These are phyloP conservation scores for Arctocebus calabarensis DNA, from an alignment of 2,797 vertebrate species.

Conservation along the genomic window DNA sequence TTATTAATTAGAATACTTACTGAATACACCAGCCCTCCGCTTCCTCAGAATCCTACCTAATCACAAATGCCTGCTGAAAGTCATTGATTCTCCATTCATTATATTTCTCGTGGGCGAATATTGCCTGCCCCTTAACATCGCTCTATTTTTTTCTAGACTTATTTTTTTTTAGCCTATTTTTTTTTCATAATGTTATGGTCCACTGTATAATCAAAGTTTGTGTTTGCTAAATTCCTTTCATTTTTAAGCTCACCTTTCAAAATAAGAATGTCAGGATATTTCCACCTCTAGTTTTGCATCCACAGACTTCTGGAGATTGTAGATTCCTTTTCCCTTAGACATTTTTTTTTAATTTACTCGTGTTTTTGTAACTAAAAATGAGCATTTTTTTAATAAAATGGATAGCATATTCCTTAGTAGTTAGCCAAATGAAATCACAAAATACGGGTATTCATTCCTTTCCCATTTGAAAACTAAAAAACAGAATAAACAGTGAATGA, in stretches of 20 bases:
- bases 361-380: slow-evolving; percentile 62
- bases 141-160: neutral
- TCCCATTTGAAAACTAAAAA: slow-evolving; percentile 38
- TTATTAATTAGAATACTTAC: slow-evolving; percentile 14
- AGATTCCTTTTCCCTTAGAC: slow-evolving; percentile 18
- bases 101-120: neutral
- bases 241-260: slow-evolving; percentile 62
- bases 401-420: neutral
- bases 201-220: slow-evolving; percentile 38
- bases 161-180: slow-evolving; percentile 35
- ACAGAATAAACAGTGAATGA: slow-evolving; percentile 14
- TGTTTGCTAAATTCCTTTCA: slow-evolving; percentile 54
- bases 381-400: neutral
- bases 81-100: neutral
- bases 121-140: neutral
- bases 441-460: slow-evolving; percentile 19
- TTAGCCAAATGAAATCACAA: slow-evolving; percentile 60
- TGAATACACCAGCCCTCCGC: neutral
- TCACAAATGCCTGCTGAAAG: neutral
- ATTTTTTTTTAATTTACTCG: slow-evolving; percentile 72
- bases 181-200: neutral
- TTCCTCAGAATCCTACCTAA: neutral
- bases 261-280: slow-evolving; percentile 58
- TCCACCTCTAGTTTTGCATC: slow-evolving; percentile 65
- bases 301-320: slow-evolving; percentile 46